Evolutionary conservation across 2,797 vertebrate species (phyloP).

Genomic region (Pelochelys cantorii): DNA sequence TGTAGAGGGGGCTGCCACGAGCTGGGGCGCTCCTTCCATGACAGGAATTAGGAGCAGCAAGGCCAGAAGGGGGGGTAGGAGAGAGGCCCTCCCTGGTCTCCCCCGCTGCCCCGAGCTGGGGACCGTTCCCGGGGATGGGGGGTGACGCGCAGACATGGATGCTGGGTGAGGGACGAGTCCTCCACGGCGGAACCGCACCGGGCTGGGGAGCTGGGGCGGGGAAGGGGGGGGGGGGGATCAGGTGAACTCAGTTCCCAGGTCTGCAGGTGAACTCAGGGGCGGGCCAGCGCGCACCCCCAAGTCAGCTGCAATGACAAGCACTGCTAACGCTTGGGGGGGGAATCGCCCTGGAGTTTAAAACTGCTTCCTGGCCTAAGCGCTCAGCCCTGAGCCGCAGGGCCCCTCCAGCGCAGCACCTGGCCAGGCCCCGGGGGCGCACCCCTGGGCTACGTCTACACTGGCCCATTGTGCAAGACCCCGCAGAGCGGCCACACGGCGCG

Average conservation of each 20-base stretch:
- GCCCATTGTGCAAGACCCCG: no score
- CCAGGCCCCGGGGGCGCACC: no score
- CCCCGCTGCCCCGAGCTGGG: not conserved
- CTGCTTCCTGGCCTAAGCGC: rapidly evolving
- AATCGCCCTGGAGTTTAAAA: not conserved
- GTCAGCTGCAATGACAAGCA: not conserved
- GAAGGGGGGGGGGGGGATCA: no score
- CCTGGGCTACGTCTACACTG: no score
- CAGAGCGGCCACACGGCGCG: no score
- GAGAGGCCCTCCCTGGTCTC: not conserved
- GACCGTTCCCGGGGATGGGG: slow-evolving; percentile 24
- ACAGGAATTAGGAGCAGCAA: not conserved
- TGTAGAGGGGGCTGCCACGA: not conserved
- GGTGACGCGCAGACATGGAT: not conserved
- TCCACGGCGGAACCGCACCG: not conserved
- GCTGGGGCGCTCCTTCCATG: not conserved
- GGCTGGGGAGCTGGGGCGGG: no score
- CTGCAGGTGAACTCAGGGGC: not conserved
- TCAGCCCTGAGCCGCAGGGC: not conserved
- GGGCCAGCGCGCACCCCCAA: no score
- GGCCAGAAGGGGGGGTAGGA: no score
- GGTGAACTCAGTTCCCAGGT: no score
- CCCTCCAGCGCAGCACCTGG: no score
- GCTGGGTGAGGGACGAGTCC: not conserved
- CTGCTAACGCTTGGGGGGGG: no score